Percentiles rank a stretch among this genome's conserved stretches.
These are phyloP conservation scores for Escarpia spicata DNA, from an alignment of 2,888 invertebrate species.

Conservation along the genomic window DNA sequence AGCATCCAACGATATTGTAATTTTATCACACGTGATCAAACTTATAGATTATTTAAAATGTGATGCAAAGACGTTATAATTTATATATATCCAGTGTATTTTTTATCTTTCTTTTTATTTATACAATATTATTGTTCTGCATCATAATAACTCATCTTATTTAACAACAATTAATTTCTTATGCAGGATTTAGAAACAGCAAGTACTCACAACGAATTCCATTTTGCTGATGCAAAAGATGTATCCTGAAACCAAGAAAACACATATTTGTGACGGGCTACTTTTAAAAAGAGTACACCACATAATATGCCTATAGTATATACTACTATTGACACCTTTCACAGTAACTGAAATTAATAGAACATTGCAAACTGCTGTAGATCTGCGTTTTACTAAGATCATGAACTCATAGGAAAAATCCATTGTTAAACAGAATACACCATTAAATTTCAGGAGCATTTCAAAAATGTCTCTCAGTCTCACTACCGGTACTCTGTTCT, in stretches of 20 bases:
- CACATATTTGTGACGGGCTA: background rate
- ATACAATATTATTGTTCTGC: background rate
- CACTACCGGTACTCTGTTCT: too few species aligned
- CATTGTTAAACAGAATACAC: too few species aligned
- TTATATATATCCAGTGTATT: background rate
- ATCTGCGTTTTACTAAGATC: too few species aligned
- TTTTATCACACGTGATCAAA: background rate
- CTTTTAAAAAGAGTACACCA: background rate
- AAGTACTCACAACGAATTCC: background rate
- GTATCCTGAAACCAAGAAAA: background rate
- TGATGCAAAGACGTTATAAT: too few species aligned
- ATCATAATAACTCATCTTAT: background rate
- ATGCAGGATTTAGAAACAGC: background rate
- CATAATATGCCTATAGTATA: background rate
- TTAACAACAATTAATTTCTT: background rate
- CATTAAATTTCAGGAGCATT: too few species aligned
- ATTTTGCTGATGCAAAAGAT: background rate
- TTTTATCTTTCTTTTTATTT: background rate
- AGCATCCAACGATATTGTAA: background rate
- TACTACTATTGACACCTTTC: background rate
- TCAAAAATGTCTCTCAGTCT: too few species aligned
- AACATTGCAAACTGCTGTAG: too few species aligned
- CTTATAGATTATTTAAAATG: too few species aligned
- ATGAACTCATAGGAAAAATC: too few species aligned
- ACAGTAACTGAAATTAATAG: background rate